Evolutionary conservation across 2,797 vertebrate species (phyloP), one percentile per base, ranked within the genome.

Genomic region (Danio kyathit): DNA sequence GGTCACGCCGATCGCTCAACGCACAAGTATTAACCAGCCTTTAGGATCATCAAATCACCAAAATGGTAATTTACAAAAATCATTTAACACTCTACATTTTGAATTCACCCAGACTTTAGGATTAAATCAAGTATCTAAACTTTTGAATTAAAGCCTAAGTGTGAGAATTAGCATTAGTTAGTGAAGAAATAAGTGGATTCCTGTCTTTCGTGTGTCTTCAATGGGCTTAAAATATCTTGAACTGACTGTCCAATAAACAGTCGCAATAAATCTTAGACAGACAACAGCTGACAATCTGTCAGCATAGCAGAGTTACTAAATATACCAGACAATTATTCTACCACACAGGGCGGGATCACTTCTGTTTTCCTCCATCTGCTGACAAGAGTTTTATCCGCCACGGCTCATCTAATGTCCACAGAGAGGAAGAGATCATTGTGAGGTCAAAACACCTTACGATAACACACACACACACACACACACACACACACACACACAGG

Each of bases 261-360:
- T 80, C 69, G 54, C 21, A 57, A 74, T 73, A 48, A 74, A 80
- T 65, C 69, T 38, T 41, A 65, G 59, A 73, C 69, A 64, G 69
- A 90, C 89, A 91, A 88, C 92, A 94, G 92, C 92, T 93, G 92
- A 87, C 87, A 91, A 90, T 92, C 88, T 91, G 87, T 88, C 65
- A 81, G 84, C 80, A 79, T 85, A 81, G 72, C 87, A 86, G 77
- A 81, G 5, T 64, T 74, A 85, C 91, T 91, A 90, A 90, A 92
- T 90, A 91, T 91, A 92, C 70, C 79, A 40, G 82, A 91, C 91
- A 92, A 92, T 91, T 84, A 88, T 81, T 82, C 85, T 80, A 88
- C 91, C 87, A 86, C 87, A 86, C 59, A 74, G 60, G 69, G 65
- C 7, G 5, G 69, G 60, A 80, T 80, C 67, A 21, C 44, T 80